Percentiles rank a stretch among this genome's conserved stretches.
phyloP scores from a whole-genome alignment of 1,140 invertebrate genomes.

The Vanessa tameamea region DNA sequence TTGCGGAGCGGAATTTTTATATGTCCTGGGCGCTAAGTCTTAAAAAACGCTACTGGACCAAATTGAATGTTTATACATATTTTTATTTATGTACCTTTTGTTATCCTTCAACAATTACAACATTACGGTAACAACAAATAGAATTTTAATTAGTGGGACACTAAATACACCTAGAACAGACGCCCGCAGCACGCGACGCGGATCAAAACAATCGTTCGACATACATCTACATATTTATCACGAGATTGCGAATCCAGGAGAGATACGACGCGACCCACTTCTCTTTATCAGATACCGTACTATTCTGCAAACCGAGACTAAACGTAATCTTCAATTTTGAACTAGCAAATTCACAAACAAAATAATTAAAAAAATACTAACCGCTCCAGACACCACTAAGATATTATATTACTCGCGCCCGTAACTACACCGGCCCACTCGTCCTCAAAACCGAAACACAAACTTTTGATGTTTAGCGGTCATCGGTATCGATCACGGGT shows the following conservation, averaged over 20 bases:
- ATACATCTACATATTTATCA: conserved; percentile 22
- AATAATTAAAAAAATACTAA: background rate
- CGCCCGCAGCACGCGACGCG: background rate
- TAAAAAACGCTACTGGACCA: no score
- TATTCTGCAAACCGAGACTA: conserved; percentile 3
- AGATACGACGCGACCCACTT: conserved; percentile 18
- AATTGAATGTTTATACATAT: no score
- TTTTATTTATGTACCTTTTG: no score
- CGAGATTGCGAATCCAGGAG: conserved; percentile 27
- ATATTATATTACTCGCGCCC: no score
- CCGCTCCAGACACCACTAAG: no score
- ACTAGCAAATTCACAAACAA: background rate
- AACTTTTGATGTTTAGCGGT: no score
- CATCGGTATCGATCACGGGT: no score
- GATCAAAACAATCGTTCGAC: conserved; percentile 14
- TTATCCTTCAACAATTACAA: no score
- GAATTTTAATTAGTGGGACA: background rate
- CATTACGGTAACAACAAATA: background rate
- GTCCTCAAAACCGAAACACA: no score
- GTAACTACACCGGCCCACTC: no score
- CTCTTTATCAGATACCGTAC: conserved; percentile 8
- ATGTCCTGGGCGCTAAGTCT: no score
- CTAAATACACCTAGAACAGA: background rate
- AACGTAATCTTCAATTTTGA: background rate
- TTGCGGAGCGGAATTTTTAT: no score